phyloP scores from a whole-genome alignment of 2,113 vertebrate genomes.

The Trinectes maculatus region DNA sequence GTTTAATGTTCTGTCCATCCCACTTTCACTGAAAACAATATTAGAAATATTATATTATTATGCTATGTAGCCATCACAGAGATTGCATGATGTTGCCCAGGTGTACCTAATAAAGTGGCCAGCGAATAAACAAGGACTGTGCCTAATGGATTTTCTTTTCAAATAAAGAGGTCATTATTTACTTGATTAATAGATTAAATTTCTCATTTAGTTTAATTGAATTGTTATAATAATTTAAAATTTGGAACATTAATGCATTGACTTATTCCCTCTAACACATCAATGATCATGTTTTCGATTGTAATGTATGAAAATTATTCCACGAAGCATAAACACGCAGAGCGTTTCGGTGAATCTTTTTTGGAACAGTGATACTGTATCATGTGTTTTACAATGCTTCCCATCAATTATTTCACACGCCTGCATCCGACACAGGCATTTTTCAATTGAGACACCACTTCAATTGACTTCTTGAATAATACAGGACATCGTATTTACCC shows the following conservation, averaged over 20 bases:
- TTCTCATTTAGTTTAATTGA: too few species aligned
- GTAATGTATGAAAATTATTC: not conserved
- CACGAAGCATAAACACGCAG: slow-evolving; percentile 20
- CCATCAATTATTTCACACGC: slow-evolving; percentile 72
- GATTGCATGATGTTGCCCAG: not conserved
- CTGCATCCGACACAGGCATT: slow-evolving; percentile 62
- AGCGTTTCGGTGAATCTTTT: slow-evolving; percentile 12
- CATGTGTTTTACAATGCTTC: slow-evolving; percentile 60
- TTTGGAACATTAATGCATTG: too few species aligned
- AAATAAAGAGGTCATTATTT: too few species aligned
- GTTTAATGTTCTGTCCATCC: too few species aligned
- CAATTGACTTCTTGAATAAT: slow-evolving; percentile 73
- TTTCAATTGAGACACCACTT: slow-evolving; percentile 63
- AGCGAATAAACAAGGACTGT: too few species aligned
- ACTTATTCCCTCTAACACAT: not conserved
- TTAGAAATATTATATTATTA: too few species aligned
- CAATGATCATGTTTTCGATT: not conserved
- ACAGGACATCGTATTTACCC: slow-evolving; percentile 69
- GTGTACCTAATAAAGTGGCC: too few species aligned
- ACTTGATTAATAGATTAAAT: too few species aligned
- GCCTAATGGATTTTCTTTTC: too few species aligned
- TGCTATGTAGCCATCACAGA: not conserved
- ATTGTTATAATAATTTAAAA: too few species aligned
- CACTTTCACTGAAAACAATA: not conserved
- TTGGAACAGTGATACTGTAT: slow-evolving; percentile 41